Conservation (phyloP, 2,797 vertebrate species). For the Falco naumanni region DNA sequence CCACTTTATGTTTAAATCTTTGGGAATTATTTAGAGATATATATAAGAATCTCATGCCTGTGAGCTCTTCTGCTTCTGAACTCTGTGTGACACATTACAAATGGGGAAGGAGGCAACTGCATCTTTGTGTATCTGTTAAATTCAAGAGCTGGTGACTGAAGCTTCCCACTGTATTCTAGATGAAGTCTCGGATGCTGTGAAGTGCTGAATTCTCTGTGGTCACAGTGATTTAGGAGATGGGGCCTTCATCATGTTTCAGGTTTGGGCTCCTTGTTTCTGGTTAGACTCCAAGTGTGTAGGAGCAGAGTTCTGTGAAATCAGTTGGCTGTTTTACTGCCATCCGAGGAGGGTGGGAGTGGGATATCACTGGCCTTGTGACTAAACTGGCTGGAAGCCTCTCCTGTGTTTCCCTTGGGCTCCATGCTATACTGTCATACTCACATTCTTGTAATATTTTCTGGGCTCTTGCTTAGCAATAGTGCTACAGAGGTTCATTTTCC, state of each 20-base stretch:
- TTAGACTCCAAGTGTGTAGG: background rate
- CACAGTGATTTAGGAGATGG: background rate
- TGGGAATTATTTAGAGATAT: background rate
- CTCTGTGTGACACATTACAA: background rate
- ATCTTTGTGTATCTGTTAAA: background rate
- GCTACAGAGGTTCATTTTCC: background rate
- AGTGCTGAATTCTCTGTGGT: background rate
- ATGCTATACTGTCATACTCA: background rate
- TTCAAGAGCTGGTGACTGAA: background rate
- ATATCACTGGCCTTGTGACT: constrained; percentile 28
- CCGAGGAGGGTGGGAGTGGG: background rate
- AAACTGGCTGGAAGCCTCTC: constrained; percentile 1
- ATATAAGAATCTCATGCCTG: background rate
- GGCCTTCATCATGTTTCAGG: background rate
- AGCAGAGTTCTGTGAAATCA: constrained; percentile 8
- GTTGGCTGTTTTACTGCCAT: constrained; percentile 7
- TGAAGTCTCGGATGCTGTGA: background rate
- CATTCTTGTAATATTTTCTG: background rate
- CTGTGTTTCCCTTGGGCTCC: background rate
- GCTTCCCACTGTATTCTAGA: background rate
- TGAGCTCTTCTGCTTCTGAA: background rate
- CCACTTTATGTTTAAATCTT: background rate
- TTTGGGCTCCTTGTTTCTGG: background rate
- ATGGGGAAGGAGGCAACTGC: background rate
- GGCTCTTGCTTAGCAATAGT: background rate